Conservation (phyloP, 92 coral and sea anemone species). For the Montipora capitata region DNA sequence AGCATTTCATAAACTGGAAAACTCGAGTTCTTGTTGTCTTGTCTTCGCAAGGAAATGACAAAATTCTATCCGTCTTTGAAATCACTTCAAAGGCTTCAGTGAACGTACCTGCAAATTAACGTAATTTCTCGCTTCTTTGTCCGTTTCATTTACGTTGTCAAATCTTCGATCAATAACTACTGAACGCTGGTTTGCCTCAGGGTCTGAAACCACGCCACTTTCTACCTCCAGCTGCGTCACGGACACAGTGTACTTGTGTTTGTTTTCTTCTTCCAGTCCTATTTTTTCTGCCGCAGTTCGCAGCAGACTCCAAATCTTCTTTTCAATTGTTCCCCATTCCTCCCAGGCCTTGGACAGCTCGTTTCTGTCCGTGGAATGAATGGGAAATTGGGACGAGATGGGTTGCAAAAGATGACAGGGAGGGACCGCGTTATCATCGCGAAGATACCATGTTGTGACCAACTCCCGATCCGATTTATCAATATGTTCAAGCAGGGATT, state of each 20-base stretch:
- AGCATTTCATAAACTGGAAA: no score
- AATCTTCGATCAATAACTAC: slow-evolving; percentile 74
- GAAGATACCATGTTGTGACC: slow-evolving; percentile 63
- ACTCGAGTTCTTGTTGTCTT: no score
- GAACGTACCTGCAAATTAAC: slow-evolving; percentile 58
- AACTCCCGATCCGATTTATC: slow-evolving; percentile 66
- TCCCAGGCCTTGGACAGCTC: slow-evolving; percentile 71
- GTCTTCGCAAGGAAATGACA: no score
- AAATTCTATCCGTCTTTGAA: no score
- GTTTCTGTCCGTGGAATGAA: slow-evolving; percentile 54
- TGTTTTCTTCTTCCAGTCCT: slow-evolving; percentile 54
- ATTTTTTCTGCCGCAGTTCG: slow-evolving; percentile 69
- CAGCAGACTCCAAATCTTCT: slow-evolving; percentile 54
- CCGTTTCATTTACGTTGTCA: slow-evolving; percentile 52
- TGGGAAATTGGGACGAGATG: slow-evolving; percentile 74
- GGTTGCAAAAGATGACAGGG: slow-evolving; percentile 66
- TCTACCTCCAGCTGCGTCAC: slow-evolving; percentile 82
- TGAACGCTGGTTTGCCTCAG: slow-evolving; percentile 58
- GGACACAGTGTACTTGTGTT: slow-evolving; percentile 62
- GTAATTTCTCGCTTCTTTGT: slow-evolving; percentile 55
- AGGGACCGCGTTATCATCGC: slow-evolving; percentile 68
- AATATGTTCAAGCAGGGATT: slow-evolving; percentile 38
- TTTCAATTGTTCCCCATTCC: slow-evolving; percentile 72
- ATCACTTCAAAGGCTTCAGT: not conserved
- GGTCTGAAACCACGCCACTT: slow-evolving; percentile 61